These are phyloP conservation scores for Axis porcinus DNA, from an alignment of 2,113 vertebrate species.

Conservation along the genomic window DNA sequence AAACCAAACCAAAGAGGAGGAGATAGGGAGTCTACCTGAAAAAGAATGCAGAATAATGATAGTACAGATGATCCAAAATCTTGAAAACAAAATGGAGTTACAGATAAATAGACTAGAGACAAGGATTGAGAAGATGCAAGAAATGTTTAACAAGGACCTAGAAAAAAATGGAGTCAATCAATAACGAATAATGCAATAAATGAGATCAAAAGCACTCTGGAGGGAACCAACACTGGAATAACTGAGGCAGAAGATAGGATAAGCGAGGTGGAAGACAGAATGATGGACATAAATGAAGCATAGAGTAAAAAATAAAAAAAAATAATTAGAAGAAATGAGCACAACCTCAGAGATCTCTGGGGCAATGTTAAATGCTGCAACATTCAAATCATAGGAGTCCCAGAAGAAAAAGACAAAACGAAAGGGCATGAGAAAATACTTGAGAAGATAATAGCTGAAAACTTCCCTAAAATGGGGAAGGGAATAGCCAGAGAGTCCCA, in stretches of 20 bases:
- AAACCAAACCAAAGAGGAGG: background rate
- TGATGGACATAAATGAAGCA: background rate
- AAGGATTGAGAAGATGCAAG: background rate
- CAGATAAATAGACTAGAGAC: background rate
- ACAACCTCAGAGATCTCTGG: background rate
- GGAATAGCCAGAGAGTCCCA: background rate
- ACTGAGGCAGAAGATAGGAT: background rate
- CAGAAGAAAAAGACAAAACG: background rate
- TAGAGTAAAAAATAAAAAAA: background rate
- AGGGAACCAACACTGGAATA: background rate
- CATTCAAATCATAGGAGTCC: background rate
- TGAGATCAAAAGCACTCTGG: background rate
- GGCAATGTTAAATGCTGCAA: background rate
- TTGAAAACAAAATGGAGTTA: background rate
- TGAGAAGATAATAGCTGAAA: background rate
- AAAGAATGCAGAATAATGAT: background rate
- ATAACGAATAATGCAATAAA: background rate
- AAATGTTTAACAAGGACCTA: background rate
- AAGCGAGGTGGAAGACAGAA: background rate
- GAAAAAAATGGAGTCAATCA: background rate
- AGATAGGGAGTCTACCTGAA: background rate
- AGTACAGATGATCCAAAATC: background rate
- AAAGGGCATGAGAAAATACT: background rate
- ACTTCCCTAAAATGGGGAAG: background rate
- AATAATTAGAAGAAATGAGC: background rate